phyloP scores from a whole-genome alignment of 2,797 vertebrate species.

The Prunella strophiata region DNA sequence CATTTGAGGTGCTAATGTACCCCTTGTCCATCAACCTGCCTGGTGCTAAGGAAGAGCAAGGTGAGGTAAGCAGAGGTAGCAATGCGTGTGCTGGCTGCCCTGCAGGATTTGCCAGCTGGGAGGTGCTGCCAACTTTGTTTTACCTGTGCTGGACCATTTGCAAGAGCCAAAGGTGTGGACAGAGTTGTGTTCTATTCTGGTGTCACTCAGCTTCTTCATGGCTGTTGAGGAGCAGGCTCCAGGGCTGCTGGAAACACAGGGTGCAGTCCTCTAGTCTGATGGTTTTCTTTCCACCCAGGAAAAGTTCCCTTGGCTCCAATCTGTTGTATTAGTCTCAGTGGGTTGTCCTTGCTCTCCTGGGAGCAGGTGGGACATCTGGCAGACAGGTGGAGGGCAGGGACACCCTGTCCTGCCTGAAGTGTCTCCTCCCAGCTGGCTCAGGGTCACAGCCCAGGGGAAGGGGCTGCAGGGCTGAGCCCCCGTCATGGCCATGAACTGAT shows the following conservation, averaged over 20 bases:
- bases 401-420: not conserved
- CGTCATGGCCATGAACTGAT: not conserved
- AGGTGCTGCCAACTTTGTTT: not conserved
- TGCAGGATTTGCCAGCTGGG: not conserved
- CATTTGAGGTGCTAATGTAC: constrained; percentile 68
- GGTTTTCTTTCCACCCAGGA: not conserved
- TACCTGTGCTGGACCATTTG: not conserved
- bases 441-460: not conserved
- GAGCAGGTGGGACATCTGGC: not conserved
- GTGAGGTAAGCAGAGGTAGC: not conserved
- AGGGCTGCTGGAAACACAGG: not conserved
- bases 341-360: not conserved
- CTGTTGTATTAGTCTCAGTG: not conserved
- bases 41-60: constrained; percentile 15
- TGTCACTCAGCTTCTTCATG: not conserved
- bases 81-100: not conserved
- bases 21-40: constrained; percentile 26
- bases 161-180: constrained; percentile 15
- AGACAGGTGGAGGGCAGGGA: not conserved
- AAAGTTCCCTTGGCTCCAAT: not conserved
- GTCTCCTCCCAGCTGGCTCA: not conserved
- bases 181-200: not conserved
- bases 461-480: not conserved
- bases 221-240: not conserved
- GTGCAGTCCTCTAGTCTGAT: not conserved